Evolutionary conservation across 2,797 vertebrate species (phyloP).

Genomic region (Cyclopterus lumpus): DNA sequence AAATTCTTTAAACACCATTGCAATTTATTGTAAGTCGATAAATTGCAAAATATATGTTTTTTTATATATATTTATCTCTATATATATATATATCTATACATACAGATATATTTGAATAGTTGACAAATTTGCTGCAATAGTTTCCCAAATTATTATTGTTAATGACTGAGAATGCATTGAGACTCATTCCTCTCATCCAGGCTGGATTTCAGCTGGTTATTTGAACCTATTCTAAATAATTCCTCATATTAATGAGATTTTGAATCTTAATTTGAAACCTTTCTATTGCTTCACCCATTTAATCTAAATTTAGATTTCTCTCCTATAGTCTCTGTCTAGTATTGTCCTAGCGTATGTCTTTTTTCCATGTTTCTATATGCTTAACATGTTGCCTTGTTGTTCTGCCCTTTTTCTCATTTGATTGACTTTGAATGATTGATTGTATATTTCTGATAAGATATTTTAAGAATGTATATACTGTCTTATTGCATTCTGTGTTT

Average conservation of each 20-base stretch:
- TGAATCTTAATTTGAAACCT: constrained; percentile 50
- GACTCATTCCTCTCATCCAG: constrained; percentile 32
- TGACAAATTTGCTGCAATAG: constrained; percentile 44
- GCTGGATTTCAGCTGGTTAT: constrained; percentile 41
- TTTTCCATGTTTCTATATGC: constrained; percentile 76
- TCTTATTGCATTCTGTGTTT: constrained; percentile 67
- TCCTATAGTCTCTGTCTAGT: constrained; percentile 65
- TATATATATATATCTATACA: background rate
- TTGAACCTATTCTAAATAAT: constrained; percentile 22
- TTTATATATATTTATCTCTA: constrained; percentile 3
- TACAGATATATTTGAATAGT: constrained; percentile 18
- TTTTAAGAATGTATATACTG: constrained; percentile 61
- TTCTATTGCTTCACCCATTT: constrained; percentile 49
- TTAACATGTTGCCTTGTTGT: constrained; percentile 66
- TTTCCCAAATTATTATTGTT: constrained; percentile 37
- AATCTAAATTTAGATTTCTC: constrained; percentile 67
- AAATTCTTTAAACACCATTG: constrained; percentile 69
- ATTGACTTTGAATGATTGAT: constrained; percentile 56
- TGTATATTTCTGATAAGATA: constrained; percentile 62
- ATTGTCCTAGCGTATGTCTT: constrained; percentile 74
- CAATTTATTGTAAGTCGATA: constrained; percentile 86
- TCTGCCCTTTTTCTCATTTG: constrained; percentile 59
- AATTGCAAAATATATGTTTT: constrained; percentile 79
- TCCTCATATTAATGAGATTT: constrained; percentile 19
- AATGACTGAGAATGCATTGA: constrained; percentile 32